Conservation (phyloP, 2,113 vertebrate species). For the Amblyornis subalaris region DNA sequence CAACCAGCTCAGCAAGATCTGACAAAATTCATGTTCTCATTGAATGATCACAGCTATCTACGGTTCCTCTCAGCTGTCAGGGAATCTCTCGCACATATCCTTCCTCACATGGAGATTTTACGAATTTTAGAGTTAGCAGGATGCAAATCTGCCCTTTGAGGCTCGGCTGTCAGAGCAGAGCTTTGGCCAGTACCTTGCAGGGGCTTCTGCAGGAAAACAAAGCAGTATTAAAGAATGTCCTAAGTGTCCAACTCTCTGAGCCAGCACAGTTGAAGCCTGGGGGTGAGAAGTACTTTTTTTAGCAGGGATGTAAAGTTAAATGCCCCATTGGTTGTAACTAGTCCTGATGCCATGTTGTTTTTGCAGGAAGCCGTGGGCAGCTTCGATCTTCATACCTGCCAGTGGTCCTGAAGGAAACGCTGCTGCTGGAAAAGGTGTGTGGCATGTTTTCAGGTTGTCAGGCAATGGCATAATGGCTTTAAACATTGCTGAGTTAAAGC, state of each 20-base stretch:
- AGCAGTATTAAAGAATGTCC: neutral
- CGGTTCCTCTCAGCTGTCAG: neutral
- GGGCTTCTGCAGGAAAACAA: neutral
- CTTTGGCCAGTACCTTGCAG: neutral
- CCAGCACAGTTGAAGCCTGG: neutral
- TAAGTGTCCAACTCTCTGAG: neutral
- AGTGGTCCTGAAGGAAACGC: neutral
- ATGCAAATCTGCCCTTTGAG: neutral
- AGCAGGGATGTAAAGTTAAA: neutral
- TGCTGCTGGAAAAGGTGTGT: neutral
- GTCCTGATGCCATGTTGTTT: neutral
- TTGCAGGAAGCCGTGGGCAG: neutral
- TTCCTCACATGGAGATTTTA: neutral
- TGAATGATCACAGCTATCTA: neutral
- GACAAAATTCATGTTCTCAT: neutral
- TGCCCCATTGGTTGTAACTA: neutral
- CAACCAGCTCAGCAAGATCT: constrained; percentile 23
- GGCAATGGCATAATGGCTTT: neutral
- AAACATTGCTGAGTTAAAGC: neutral
- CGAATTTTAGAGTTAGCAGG: neutral
- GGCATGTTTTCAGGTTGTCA: neutral
- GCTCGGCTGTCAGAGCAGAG: neutral
- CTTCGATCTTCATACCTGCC: neutral
- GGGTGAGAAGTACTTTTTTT: neutral
- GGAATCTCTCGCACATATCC: neutral